Percentiles rank a stretch among this genome's conserved stretches.
These are phyloP conservation scores for Tor tambroides DNA, from an alignment of 2,113 vertebrate species.

Conservation along the genomic window DNA sequence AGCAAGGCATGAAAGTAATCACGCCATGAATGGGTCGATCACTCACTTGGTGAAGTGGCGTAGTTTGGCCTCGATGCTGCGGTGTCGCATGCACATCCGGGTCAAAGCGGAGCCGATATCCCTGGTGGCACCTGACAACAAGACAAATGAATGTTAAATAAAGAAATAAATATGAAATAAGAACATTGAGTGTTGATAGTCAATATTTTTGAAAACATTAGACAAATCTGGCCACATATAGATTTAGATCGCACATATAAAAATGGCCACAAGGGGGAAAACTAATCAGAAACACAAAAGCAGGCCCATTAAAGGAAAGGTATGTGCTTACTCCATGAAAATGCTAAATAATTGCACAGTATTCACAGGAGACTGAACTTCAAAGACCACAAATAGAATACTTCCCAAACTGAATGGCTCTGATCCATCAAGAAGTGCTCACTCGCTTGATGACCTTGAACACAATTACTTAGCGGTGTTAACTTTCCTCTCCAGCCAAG, in stretches of 20 bases:
- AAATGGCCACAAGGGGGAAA: constrained; percentile 2
- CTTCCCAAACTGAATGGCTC: neutral
- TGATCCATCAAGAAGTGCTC: constrained; percentile 26
- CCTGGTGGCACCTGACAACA: constrained; percentile 87
- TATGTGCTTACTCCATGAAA: neutral
- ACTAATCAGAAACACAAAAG: neutral
- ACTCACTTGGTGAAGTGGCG: constrained; percentile 95
- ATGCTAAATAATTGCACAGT: neutral
- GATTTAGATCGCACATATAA: neutral
- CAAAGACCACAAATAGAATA: constrained; percentile 2
- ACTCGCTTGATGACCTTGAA: constrained; percentile 14
- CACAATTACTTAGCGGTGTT: constrained; percentile 42
- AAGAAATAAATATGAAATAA: neutral
- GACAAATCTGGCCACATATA: neutral
- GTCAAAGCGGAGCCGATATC: constrained; percentile 96
- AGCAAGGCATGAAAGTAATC: constrained; percentile 43
- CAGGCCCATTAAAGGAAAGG: constrained; percentile 16
- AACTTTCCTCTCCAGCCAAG: constrained; percentile 64
- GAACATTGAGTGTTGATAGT: neutral
- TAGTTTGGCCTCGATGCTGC: constrained; percentile 97
- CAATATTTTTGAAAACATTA: neutral
- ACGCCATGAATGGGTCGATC: constrained; percentile 37
- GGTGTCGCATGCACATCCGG: constrained; percentile 98
- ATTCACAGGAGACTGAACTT: constrained; percentile 26
- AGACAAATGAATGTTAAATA: neutral